Base-by-base conservation (phyloP, 2,797 vertebrate genomes). In the Thamnophis elegans region DNA sequence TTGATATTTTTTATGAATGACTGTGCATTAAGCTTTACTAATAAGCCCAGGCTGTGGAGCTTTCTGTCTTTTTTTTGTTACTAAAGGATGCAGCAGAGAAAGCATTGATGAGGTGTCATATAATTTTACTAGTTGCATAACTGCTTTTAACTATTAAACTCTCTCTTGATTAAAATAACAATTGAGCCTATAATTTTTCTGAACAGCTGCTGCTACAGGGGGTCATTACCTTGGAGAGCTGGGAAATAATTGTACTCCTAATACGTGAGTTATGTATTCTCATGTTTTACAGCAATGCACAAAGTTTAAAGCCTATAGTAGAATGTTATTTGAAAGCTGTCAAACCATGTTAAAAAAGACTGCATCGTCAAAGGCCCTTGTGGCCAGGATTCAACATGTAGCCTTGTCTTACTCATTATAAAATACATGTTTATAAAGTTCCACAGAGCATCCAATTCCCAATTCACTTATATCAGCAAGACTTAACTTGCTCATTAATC, bases 401-500 rank as follows among this genome's bases (percentile, higher is more conserved):
- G 97, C 97, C 98, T 98, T 98, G 98, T 98, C 98, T 98, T 97
- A 97, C 97, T 98, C 98, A 97, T 98, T 98, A 98, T 97, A 97
- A 98, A 97, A 98, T 97, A 97, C 97, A 97, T 98, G 98, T 98
- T 98, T 98, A 98, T 98, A 98, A 98, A 98, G 97, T 98, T 98
- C 97, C 97, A 97, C 97, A 97, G 98, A 97, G 97, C 97, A 97
- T 97, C 97, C 97, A 98, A 98, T 98, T 98, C 98, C 98, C 98
- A 98, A 96, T 98, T 98, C 97, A 98, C 98, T 98, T 98, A 98
- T 97, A 98, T 98, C 98, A 98, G 97, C 97, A 98, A 98, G 97
- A 98, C 98, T 97, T 98, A 97, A 98, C 97, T 98, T 98, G 97
- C 98, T 98, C 98, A 98, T 98, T 98, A 98, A 98, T 98, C 98